phyloP scores from a whole-genome alignment of 2,888 invertebrate genomes.

The Stenodema calcarata region DNA sequence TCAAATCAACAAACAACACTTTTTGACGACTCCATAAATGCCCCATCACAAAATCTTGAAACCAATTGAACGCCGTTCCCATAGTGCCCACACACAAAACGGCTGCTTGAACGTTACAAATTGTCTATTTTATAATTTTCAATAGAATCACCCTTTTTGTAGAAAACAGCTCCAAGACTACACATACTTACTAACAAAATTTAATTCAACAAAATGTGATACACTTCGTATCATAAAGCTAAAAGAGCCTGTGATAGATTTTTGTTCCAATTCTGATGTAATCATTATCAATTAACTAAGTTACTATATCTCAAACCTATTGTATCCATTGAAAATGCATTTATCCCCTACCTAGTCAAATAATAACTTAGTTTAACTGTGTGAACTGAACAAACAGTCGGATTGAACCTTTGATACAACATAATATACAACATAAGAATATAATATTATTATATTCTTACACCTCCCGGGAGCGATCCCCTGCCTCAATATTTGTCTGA shows the following conservation, averaged over 20 bases:
- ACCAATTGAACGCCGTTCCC: too few relatives aligned
- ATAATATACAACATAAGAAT: too few relatives aligned
- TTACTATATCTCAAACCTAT: not conserved
- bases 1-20: too few relatives aligned
- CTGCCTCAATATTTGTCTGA: not conserved
- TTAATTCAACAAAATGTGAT: not conserved
- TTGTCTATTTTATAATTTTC: too few relatives aligned
- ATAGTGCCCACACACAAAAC: too few relatives aligned
- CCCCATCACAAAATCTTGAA: too few relatives aligned
- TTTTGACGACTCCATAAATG: too few relatives aligned
- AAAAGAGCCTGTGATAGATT: constrained; percentile 36
- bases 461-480: too few relatives aligned
- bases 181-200: not conserved
- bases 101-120: too few relatives aligned
- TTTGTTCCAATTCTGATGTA: not conserved
- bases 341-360: constrained; percentile 25
- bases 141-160: not conserved
- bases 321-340: constrained; percentile 11
- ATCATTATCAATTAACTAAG: constrained; percentile 5
- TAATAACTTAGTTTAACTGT: constrained; percentile 7
- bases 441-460: too few relatives aligned
- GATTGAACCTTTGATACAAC: constrained; percentile 6
- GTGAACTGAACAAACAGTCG: not conserved
- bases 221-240: constrained; percentile 17
- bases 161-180: not conserved